Percentiles rank a stretch among this genome's conserved stretches.
Conservation (phyloP, 2,113 vertebrate genomes). For the Sus scrofa region DNA sequence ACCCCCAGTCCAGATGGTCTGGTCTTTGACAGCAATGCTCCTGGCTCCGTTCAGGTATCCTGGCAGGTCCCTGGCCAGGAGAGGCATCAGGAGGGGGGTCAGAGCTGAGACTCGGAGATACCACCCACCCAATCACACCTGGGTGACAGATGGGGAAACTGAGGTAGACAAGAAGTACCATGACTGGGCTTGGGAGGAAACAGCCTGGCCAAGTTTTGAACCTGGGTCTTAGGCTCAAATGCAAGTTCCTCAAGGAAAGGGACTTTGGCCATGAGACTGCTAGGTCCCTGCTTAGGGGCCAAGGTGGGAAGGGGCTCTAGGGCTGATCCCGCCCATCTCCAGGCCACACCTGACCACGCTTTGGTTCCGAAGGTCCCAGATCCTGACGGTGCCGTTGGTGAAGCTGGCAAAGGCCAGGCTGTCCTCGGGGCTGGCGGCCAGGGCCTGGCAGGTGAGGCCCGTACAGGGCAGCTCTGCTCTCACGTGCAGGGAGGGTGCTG, state of each 20-base stretch:
- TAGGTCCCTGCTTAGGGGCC: accelerated
- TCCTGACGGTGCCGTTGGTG: background rate
- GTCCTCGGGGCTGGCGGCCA: background rate
- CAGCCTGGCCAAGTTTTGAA: background rate
- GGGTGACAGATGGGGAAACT: background rate
- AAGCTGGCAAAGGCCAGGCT: slow-evolving; percentile 27
- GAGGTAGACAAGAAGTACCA: background rate
- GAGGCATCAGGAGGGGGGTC: accelerated
- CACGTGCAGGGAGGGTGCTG: background rate
- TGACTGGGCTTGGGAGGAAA: accelerated
- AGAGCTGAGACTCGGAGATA: background rate
- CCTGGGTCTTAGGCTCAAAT: background rate
- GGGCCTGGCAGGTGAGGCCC: slow-evolving; percentile 54
- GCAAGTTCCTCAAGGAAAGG: too few relatives aligned
- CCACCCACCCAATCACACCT: background rate
- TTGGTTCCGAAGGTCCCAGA: slow-evolving; percentile 65
- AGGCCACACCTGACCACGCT: slow-evolving; percentile 21
- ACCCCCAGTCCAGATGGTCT: background rate
- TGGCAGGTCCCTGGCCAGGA: slow-evolving; percentile 6
- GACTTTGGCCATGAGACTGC: background rate
- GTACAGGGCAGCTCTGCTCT: background rate
- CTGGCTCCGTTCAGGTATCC: background rate
- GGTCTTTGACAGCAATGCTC: background rate
- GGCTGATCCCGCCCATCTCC: accelerated
- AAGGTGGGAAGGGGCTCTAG: background rate